Evolutionary conservation across 1,140 invertebrate genomes (phyloP).

Genomic region (Geopemphigus sp.): DNA sequence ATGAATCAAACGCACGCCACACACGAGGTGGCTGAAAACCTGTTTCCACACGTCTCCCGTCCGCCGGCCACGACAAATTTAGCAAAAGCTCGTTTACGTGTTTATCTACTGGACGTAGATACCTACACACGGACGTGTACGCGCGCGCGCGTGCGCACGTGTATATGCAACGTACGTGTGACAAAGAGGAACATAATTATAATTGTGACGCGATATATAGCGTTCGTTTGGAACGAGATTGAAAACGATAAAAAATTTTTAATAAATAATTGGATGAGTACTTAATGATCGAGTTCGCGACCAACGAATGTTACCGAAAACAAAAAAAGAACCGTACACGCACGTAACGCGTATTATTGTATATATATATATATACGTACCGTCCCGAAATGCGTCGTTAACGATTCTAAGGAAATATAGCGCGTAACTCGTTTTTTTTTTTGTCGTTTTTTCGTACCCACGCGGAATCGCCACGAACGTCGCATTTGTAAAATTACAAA

Average conservation of each 20-base stretch:
- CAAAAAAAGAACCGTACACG: too few species aligned
- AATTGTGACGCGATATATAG: not conserved
- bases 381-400: too few species aligned
- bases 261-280: conserved; percentile 6
- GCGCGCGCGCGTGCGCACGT: not conserved
- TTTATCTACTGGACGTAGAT: not conserved
- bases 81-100: conserved; percentile 28
- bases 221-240: conserved; percentile 1
- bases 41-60: conserved; percentile 22
- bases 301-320: not conserved
- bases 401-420: too few species aligned
- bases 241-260: not conserved
- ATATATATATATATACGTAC: too few species aligned
- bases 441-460: too few species aligned
- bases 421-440: too few species aligned
- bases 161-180: not conserved
- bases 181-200: conserved; percentile 9
- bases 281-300: conserved; percentile 21
- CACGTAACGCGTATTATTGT: too few species aligned
- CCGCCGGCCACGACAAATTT: not conserved
- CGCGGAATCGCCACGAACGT: too few species aligned
- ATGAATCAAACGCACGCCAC: conserved; percentile 31
- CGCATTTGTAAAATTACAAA: too few species aligned
- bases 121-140: too few species aligned
- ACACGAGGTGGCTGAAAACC: conserved; percentile 36